These are phyloP conservation scores for Caenorhabditis parvicauda DNA, from an alignment of 2,888 invertebrate genomes.

Conservation along the genomic window DNA sequence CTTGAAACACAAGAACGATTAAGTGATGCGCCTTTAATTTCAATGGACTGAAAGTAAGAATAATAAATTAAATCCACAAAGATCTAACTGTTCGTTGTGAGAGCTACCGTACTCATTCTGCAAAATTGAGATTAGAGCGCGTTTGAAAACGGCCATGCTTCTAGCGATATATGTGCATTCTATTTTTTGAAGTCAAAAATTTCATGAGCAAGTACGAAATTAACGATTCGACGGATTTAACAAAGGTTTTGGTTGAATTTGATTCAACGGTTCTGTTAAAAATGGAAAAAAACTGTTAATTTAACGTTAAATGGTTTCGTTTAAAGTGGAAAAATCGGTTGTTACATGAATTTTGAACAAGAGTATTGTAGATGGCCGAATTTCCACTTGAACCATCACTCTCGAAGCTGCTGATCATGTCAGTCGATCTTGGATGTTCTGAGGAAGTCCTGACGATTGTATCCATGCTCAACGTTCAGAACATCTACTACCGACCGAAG, in stretches of 20 bases:
- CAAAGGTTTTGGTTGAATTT: neutral
- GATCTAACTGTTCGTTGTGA: too few relatives aligned
- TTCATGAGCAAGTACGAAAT: neutral
- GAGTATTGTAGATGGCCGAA: slow-evolving; percentile 99
- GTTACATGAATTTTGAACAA: slow-evolving; percentile 56
- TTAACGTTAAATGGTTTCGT: too few relatives aligned
- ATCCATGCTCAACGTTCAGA: slow-evolving; percentile 97
- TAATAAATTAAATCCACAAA: too few relatives aligned
- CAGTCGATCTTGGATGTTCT: slow-evolving; percentile 91
- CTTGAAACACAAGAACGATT: too few relatives aligned
- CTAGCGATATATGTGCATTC: too few relatives aligned
- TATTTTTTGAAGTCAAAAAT: too few relatives aligned
- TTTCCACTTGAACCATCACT: slow-evolving; percentile 97
- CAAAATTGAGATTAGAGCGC: too few relatives aligned
- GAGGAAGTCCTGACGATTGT: slow-evolving; percentile 98
- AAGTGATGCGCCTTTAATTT: too few relatives aligned
- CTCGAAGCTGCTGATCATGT: slow-evolving; percentile 98
- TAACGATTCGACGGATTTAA: neutral
- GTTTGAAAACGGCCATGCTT: too few relatives aligned
- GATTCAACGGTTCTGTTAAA: neutral
- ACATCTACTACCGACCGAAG: slow-evolving; percentile 83
- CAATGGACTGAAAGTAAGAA: too few relatives aligned
- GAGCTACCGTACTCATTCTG: too few relatives aligned
- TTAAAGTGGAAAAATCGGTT: neutral
- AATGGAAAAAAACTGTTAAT: too few relatives aligned